Evolutionary conservation across 2,797 vertebrate species (phyloP).

Genomic region (Pseudochirops corinnae): DNA sequence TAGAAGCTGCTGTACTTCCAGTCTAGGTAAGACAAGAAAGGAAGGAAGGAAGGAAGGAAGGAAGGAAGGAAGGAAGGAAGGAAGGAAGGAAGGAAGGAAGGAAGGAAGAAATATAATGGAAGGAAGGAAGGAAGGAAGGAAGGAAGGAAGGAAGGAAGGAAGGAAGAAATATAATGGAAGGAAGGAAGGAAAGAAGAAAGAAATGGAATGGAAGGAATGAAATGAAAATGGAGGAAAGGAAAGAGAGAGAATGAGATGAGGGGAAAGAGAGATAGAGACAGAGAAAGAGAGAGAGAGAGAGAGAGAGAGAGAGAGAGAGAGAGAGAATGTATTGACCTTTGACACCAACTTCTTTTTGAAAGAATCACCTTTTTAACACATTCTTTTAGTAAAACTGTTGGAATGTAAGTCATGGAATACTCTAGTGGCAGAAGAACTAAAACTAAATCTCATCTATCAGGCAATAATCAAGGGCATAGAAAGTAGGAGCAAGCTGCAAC

Average conservation of each 20-base stretch:
- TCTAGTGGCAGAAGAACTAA: not conserved
- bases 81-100: not conserved
- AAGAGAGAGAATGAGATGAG: too few relatives aligned
- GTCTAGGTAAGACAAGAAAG: not conserved
- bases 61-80: not conserved
- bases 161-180: not conserved
- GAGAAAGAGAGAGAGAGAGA: not conserved
- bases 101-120: not conserved
- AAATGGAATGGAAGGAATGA: not conserved
- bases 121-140: too few relatives aligned
- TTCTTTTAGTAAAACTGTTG: not conserved
- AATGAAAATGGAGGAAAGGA: not conserved
- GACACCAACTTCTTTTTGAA: not conserved
- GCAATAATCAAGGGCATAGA: not conserved
- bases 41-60: not conserved
- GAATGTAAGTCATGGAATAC: not conserved
- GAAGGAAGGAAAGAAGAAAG: too few relatives aligned
- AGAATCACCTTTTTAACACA: not conserved
- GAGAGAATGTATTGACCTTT: not conserved
- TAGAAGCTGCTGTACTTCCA: not conserved
- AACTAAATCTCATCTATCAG: not conserved
- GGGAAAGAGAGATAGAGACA: fast-evolving
- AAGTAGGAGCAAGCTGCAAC: not conserved
- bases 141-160: fast-evolving
- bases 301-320: not conserved